Evolutionary conservation across 2,113 vertebrate genomes (phyloP), one percentile per base, ranked within the genome.

Genomic region (Podarcis muralis): DNA sequence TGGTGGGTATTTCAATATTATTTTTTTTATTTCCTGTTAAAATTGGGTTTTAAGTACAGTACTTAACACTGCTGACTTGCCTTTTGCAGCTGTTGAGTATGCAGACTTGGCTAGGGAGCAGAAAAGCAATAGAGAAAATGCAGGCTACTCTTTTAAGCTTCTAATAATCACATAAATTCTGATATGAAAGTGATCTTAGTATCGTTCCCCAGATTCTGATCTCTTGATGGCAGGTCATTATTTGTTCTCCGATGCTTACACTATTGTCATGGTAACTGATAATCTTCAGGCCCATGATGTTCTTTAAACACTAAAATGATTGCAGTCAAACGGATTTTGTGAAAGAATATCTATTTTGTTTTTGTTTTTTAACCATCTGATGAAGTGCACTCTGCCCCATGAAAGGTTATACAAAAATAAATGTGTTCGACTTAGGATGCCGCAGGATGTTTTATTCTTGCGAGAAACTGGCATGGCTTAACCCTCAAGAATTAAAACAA

Each of bases 241-340:
- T 83, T 87, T 88, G 57, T 88, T 87, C 59, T 81, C 88, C 74
- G 16, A 48, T 90, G 86, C 75, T 88, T 69, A 90, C 83, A 81
- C n/a, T 40, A 88, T 93, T 83, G 80, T 89, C 89, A 91, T 90
- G 81, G 90, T 81, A 83, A 92, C 80, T 84, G 79, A 88, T 84
- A 68, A 82, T 90, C 53, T 80, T 71, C 43, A 83, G 48, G 40
- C 53, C 65, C 40, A 57, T 57, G 18, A 23, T 76, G 30, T 37
- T 77, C 12, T 79, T 76, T 35, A 72, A 59, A 83, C 3, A 57
- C 35, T 35, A 27, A 81, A 59, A 59, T 84, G 30, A 83, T 69
- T 83, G n/a, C n/a, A 85, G 57, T 66, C 16, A 85, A n/a, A 68
- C 2, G 53, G 66, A 57, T 23, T 69, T 72, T 88, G 25, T 16